Percentiles rank a stretch among this genome's conserved stretches.
Evolutionary conservation across 2,797 vertebrate genomes (phyloP).

Genomic region (Orientallactaga sibirica): DNA sequence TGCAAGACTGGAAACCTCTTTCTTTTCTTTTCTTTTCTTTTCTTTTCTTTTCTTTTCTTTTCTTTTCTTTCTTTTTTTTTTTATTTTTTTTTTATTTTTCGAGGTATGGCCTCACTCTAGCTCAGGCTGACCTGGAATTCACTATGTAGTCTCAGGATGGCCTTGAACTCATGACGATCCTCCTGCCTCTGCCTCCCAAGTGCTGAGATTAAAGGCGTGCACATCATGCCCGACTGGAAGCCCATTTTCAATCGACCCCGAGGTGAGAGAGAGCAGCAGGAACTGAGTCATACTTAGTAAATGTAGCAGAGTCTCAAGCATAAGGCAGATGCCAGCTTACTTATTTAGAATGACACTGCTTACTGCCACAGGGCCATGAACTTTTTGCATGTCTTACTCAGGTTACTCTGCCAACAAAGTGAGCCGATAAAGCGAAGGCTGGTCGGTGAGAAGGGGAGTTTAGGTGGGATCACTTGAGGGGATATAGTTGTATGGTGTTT

Average conservation of each 20-base stretch:
- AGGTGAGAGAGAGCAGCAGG: background rate
- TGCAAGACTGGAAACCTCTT: background rate
- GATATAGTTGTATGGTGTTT: background rate
- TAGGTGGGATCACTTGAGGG: background rate
- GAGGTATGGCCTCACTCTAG: too few relatives aligned
- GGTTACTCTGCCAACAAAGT: background rate
- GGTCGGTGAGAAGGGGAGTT: background rate
- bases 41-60: too few relatives aligned
- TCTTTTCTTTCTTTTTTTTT: too few relatives aligned
- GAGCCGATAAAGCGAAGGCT: background rate
- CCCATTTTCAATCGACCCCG: background rate
- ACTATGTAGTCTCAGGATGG: too few relatives aligned
- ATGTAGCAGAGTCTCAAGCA: slow-evolving; percentile 5
- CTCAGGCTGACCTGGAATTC: too few relatives aligned
- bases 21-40: too few relatives aligned
- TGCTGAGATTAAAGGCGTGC: too few relatives aligned
- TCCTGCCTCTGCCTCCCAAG: too few relatives aligned
- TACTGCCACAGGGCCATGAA: background rate
- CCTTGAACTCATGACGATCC: too few relatives aligned
- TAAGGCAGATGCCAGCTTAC: background rate
- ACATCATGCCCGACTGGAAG: background rate
- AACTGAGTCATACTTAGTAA: slow-evolving; percentile 8
- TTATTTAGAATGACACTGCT: background rate
- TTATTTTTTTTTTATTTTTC: too few relatives aligned
- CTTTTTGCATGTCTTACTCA: background rate